A percentile compares a stretch with the other conserved stretches of the same genome.
These are phyloP conservation scores for Gallinago solitaria DNA, from an alignment of 2,797 vertebrate genomes.

Conservation along the genomic window DNA sequence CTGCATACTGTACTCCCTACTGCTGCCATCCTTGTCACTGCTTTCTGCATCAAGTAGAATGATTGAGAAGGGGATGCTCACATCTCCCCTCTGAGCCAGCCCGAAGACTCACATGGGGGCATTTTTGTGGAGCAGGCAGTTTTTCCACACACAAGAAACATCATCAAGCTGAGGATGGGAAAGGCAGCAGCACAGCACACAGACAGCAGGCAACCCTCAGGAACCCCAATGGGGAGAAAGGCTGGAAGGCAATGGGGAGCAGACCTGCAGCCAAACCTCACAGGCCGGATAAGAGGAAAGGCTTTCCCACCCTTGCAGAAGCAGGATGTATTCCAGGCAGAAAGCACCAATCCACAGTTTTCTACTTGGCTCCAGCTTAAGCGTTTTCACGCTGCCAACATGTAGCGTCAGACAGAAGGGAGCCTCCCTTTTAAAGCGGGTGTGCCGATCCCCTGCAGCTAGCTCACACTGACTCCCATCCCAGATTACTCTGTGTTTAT, in stretches of 20 bases:
- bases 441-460: not conserved
- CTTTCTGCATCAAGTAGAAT: not conserved
- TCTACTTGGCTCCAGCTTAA: not conserved
- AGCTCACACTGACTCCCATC: not conserved
- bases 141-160: not conserved
- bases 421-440: not conserved
- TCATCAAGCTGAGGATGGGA: not conserved
- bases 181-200: not conserved
- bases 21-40: not conserved
- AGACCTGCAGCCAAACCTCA: not conserved
- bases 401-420: not conserved
- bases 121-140: not conserved
- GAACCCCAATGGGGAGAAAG: not conserved
- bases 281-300: not conserved
- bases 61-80: not conserved
- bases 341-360: not conserved
- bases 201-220: not conserved
- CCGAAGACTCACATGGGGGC: accelerated
- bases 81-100: not conserved
- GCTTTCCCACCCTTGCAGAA: not conserved
- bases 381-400: not conserved
- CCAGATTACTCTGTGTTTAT: not conserved
- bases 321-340: not conserved
- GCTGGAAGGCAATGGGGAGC: not conserved
- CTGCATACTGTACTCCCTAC: not conserved